Conservation (phyloP, 64 coral and sea anemone genomes). For the Montipora capricornis region DNA sequence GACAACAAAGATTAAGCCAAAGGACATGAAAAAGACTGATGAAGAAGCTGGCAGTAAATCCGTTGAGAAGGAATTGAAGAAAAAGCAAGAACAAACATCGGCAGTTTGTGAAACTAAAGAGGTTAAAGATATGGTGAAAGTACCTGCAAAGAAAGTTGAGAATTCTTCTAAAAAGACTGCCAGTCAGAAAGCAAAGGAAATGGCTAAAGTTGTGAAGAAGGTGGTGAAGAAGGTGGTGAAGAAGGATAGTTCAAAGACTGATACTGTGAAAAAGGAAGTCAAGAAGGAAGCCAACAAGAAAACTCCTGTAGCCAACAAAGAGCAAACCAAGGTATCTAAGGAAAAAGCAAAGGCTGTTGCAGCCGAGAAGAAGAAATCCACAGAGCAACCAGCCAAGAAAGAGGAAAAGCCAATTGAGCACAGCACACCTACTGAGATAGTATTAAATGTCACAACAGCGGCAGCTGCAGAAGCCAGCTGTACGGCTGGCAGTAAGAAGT, state of each 20-base stretch:
- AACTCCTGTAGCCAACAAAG: not conserved
- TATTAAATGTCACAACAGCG: not conserved
- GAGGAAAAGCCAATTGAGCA: not conserved
- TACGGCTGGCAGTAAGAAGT: not conserved
- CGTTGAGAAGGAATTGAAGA: constrained; percentile 28
- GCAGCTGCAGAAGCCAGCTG: not conserved
- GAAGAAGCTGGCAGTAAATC: not conserved
- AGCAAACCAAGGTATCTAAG: constrained; percentile 18
- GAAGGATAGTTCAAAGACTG: not conserved
- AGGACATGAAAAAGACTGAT: constrained; percentile 8
- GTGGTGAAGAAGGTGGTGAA: not conserved
- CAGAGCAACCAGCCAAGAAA: not conserved
- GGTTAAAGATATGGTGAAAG: constrained; percentile 30
- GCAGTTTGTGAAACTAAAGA: constrained; percentile 24
- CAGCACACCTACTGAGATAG: not conserved
- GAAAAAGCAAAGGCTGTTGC: constrained; percentile 14
- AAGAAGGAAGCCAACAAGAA: constrained; percentile 30
- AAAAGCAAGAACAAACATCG: constrained; percentile 30
- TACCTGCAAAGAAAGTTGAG: constrained; percentile 30
- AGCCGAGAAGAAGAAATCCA: constrained; percentile 19
- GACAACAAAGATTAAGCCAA: constrained; percentile 20
- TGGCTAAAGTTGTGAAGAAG: constrained; percentile 38
- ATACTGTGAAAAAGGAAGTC: constrained; percentile 55
- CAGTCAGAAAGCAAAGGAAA: constrained; percentile 23
- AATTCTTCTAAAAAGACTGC: constrained; percentile 26